Conservation (phyloP, 2,888 invertebrate genomes). For the Microchrysa polita region DNA sequence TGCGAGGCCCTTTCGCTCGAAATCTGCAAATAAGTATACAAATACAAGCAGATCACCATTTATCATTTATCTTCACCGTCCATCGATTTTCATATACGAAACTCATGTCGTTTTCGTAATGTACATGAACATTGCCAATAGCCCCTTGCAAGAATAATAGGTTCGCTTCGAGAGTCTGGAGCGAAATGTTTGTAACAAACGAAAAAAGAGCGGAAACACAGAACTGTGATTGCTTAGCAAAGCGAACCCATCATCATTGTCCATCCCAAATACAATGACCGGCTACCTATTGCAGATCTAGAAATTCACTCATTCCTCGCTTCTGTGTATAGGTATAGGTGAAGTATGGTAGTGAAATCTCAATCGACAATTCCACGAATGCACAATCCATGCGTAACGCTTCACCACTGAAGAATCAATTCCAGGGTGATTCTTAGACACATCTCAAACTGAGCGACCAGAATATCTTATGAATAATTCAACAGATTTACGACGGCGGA, state of each 20-base stretch:
- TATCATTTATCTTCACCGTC: slow-evolving; percentile 38
- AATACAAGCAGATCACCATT: neutral
- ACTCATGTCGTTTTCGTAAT: slow-evolving; percentile 16
- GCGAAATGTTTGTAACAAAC: slow-evolving; percentile 14
- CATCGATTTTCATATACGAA: slow-evolving; percentile 27
- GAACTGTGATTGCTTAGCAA: slow-evolving; percentile 51
- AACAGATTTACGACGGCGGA: neutral
- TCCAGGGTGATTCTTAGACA: slow-evolving; percentile 24
- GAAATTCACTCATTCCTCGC: slow-evolving; percentile 1
- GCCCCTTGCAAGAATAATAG: slow-evolving; percentile 32
- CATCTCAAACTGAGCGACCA: neutral
- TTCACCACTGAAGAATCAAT: slow-evolving; percentile 24
- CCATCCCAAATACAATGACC: neutral
- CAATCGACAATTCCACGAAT: slow-evolving; percentile 10
- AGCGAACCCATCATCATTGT: slow-evolving; percentile 39
- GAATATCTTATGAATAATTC: slow-evolving; percentile 36
- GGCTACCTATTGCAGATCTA: slow-evolving; percentile 31
- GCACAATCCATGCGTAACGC: slow-evolving; percentile 22
- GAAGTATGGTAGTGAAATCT: slow-evolving; percentile 26
- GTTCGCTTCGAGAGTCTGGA: slow-evolving; percentile 24
- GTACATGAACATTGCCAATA: slow-evolving; percentile 38
- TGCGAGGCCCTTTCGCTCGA: slow-evolving; percentile 79
- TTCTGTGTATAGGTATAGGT: neutral
- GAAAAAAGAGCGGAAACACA: slow-evolving; percentile 52
- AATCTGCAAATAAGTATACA: slow-evolving; percentile 64